Conservation (phyloP, 2,797 vertebrate genomes). For the Enteromius treurensis region DNA sequence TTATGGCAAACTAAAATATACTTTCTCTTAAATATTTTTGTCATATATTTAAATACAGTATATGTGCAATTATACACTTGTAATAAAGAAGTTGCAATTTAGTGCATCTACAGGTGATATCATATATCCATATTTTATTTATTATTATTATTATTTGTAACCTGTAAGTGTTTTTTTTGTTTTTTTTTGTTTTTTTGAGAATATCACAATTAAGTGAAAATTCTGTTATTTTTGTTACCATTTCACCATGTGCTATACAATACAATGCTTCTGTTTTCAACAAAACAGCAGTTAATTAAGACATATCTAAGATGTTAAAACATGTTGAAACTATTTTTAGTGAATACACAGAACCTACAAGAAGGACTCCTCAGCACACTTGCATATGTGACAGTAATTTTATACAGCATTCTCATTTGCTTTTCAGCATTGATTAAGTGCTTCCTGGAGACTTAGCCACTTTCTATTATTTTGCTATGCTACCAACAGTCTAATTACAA, state of each 20-base stretch:
- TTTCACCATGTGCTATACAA: not conserved
- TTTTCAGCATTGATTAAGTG: constrained; percentile 65
- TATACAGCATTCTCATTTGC: constrained; percentile 64
- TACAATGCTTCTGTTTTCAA: not conserved
- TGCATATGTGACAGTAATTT: constrained; percentile 52
- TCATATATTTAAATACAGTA: not conserved
- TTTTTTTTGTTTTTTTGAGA: not conserved
- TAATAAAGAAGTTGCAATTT: not conserved
- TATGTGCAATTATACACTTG: not conserved
- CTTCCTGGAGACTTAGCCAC: constrained; percentile 58
- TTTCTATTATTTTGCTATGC: constrained; percentile 51
- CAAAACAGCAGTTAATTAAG: not conserved
- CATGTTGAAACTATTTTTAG: constrained; percentile 39
- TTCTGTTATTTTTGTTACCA: not conserved
- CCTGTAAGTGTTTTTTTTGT: not conserved
- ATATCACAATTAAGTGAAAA: not conserved
- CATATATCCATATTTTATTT: not conserved
- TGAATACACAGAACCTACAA: not conserved
- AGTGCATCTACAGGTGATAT: not conserved
- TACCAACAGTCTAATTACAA: constrained; percentile 57
- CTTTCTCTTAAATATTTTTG: not conserved
- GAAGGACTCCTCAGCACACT: constrained; percentile 49
- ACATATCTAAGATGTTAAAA: not conserved
- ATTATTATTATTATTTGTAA: too few species aligned
- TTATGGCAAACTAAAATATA: not conserved